phyloP scores from a whole-genome alignment of 2,888 invertebrate species.

The Abscondita cerata region DNA sequence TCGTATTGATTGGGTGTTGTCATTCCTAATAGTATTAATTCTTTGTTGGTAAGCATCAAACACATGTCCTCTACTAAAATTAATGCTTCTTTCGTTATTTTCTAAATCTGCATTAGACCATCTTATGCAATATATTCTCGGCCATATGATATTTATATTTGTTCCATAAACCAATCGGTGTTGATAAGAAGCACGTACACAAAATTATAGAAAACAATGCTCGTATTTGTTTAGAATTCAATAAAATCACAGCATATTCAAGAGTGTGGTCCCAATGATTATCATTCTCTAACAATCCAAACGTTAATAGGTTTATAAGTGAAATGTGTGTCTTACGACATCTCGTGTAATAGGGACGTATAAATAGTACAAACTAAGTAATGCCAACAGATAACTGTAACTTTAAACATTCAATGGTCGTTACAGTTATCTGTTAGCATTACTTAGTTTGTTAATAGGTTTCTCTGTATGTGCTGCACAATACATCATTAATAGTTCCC shows the following conservation, averaged over 20 bases:
- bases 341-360: too few species aligned
- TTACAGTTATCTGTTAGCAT: too few species aligned
- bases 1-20: conserved; percentile 36
- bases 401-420: too few species aligned
- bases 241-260: conserved; percentile 19
- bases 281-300: too few species aligned
- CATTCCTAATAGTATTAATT: conserved; percentile 13
- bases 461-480: conserved; percentile 24
- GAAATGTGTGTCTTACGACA: too few species aligned
- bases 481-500: conserved; percentile 28
- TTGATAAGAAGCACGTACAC: not conserved
- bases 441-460: conserved; percentile 24
- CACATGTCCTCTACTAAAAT: conserved; percentile 8
- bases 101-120: conserved; percentile 9
- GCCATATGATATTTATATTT: conserved; percentile 1
- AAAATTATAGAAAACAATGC: conserved; percentile 8
- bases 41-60: not conserved
- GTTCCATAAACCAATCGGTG: not conserved
- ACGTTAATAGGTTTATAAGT: too few species aligned
- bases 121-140: conserved; percentile 12
- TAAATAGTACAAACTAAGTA: too few species aligned
- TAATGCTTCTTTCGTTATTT: conserved; percentile 8
- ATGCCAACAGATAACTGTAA: too few species aligned
- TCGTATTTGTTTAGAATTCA: conserved; percentile 26
- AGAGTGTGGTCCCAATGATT: too few species aligned